Evolutionary conservation across 2,888 invertebrate species (phyloP).

Genomic region (Bhutanitis thaidina): DNA sequence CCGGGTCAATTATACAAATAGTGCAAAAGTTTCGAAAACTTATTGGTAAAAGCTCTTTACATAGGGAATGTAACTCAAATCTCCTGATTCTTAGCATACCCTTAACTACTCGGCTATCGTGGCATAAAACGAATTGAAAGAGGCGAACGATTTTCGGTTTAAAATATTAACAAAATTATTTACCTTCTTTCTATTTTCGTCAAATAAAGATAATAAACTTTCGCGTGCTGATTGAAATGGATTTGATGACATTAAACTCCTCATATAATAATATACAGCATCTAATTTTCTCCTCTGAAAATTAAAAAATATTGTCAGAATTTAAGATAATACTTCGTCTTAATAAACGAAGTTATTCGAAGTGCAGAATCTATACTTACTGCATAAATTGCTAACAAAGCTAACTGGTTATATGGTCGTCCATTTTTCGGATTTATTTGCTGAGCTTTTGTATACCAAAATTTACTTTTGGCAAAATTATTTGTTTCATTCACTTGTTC

Average conservation of each 20-base stretch:
- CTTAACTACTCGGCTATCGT: too few relatives aligned
- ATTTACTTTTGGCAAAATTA: constrained; percentile 86
- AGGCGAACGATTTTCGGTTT: too few relatives aligned
- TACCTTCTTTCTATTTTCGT: constrained; percentile 95
- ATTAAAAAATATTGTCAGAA: constrained; percentile 24
- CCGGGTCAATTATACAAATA: too few relatives aligned
- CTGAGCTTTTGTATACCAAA: constrained; percentile 96
- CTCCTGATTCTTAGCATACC: too few relatives aligned
- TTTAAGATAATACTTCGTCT: not conserved
- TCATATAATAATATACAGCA: constrained; percentile 98
- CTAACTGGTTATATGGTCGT: constrained; percentile 96
- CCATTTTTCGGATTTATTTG: constrained; percentile 97
- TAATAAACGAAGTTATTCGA: too few relatives aligned
- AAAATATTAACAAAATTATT: constrained; percentile 11
- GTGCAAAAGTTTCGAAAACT: too few relatives aligned
- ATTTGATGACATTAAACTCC: constrained; percentile 96
- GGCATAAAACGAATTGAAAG: too few relatives aligned
- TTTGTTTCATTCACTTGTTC: constrained; percentile 90
- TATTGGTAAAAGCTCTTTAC: too few relatives aligned
- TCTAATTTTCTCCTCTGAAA: constrained; percentile 94
- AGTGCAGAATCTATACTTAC: constrained; percentile 81
- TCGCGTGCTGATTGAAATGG: constrained; percentile 95
- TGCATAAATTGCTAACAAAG: constrained; percentile 90
- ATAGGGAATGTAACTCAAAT: too few relatives aligned
- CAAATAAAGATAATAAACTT: constrained; percentile 91